These are phyloP conservation scores for Trissolcus basalis DNA, from an alignment of 1,140 invertebrate species.

Conservation along the genomic window DNA sequence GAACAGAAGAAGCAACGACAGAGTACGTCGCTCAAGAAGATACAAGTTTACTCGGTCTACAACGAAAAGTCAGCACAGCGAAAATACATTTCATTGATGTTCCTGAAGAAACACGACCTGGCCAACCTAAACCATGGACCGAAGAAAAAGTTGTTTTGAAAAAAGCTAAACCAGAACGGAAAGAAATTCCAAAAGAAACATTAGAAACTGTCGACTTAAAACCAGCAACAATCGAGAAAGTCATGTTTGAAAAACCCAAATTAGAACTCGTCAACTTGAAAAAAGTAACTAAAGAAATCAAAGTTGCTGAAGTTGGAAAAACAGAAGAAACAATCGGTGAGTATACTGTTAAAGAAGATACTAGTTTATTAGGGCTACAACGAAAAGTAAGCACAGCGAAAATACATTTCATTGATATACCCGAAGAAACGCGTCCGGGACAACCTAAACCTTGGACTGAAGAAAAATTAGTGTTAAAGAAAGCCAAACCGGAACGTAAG, in stretches of 20 bases:
- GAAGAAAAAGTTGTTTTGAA: constrained; percentile 72
- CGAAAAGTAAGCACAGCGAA: constrained; percentile 11
- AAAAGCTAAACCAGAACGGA: constrained; percentile 62
- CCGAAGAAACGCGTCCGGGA: constrained; percentile 29
- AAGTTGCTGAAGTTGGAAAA: constrained; percentile 32
- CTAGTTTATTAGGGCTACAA: neutral
- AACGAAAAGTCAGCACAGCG: constrained; percentile 2
- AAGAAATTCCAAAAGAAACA: constrained; percentile 65
- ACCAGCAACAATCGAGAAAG: constrained; percentile 70
- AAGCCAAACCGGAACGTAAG: constrained; percentile 67
- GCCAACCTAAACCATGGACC: constrained; percentile 73
- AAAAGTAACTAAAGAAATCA: constrained; percentile 6
- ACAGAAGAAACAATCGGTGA: constrained; percentile 67
- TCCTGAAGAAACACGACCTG: no score
- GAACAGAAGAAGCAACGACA: constrained; percentile 65
- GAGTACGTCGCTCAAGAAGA: constrained; percentile 77
- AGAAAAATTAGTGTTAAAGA: constrained; percentile 68
- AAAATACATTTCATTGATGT: no score
- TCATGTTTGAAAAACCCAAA: constrained; percentile 59
- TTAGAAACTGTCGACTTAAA: constrained; percentile 74
- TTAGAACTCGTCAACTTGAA: constrained; percentile 65
- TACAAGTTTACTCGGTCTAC: neutral
- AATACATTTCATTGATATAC: neutral
- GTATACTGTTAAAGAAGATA: constrained; percentile 76
- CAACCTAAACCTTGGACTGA: constrained; percentile 71